phyloP scores from a whole-genome alignment of 2,113 vertebrate species.

The Gallinago media region DNA sequence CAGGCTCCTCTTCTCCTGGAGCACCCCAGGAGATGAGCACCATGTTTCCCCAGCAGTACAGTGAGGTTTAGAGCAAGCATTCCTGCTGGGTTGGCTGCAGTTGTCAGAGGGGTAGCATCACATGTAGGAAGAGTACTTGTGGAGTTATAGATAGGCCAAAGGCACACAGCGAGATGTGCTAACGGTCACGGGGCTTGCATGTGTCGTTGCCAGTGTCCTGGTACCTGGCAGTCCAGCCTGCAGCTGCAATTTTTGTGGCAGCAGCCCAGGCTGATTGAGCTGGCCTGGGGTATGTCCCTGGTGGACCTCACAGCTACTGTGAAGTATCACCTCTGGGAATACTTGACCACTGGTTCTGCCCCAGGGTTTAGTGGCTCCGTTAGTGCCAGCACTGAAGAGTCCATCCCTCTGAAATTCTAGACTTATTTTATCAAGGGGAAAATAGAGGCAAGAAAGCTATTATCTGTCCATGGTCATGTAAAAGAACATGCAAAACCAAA shows the following conservation, averaged over 20 bases:
- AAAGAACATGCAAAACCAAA: not conserved
- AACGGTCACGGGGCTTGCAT: fast-evolving
- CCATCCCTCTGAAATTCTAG: not conserved
- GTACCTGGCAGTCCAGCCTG: not conserved
- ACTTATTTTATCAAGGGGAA: not conserved
- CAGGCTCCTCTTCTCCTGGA: not conserved
- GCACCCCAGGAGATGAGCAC: not conserved
- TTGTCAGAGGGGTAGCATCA: not conserved
- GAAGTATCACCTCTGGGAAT: not conserved
- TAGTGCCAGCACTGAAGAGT: not conserved
- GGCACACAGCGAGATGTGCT: fast-evolving
- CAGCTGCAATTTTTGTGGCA: not conserved
- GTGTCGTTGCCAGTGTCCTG: fast-evolving
- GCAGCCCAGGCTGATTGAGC: not conserved
- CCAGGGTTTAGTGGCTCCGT: fast-evolving
- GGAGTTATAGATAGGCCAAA: not conserved
- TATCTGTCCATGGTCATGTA: fast-evolving
- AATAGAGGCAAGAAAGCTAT: not conserved
- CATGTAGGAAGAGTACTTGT: fast-evolving
- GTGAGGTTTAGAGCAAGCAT: not conserved
- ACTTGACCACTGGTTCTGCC: fast-evolving
- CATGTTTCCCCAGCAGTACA: not conserved
- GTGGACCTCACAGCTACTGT: not conserved
- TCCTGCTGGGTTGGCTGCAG: not conserved
- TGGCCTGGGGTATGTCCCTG: fast-evolving